These are phyloP conservation scores for Ceryle rudis DNA, from an alignment of 2,797 vertebrate genomes.

Conservation along the genomic window DNA sequence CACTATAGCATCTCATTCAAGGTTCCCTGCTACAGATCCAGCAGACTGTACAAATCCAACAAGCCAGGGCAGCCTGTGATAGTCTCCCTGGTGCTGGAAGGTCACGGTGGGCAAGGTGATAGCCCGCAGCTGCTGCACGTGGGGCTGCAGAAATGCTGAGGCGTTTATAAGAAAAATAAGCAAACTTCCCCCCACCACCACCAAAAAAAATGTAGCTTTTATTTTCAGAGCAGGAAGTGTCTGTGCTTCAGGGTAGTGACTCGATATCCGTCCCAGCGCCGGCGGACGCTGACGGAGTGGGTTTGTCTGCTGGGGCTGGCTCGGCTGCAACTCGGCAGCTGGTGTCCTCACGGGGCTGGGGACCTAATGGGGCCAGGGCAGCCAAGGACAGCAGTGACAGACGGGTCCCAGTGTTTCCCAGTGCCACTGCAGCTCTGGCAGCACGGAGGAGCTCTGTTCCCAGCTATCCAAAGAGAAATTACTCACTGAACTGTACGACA, in stretches of 20 bases:
- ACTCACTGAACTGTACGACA: accelerated
- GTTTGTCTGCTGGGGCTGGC: neutral
- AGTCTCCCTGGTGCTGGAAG: accelerated
- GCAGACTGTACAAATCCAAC: neutral
- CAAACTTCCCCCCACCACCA: neutral
- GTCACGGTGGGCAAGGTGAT: neutral
- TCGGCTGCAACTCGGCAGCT: accelerated
- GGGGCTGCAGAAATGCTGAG: neutral
- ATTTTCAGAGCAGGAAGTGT: neutral
- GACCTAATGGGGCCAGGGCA: neutral
- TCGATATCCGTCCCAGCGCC: accelerated
- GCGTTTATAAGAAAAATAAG: neutral
- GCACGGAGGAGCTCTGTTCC: neutral
- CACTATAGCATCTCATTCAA: neutral
- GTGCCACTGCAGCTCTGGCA: neutral
- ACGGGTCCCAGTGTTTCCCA: neutral
- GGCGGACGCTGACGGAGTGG: accelerated
- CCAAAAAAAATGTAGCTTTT: neutral
- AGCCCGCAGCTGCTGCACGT: neutral
- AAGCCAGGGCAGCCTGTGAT: accelerated
- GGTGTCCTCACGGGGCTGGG: neutral
- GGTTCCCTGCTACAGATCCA: neutral
- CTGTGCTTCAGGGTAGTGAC: neutral
- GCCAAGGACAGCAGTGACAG: neutral
- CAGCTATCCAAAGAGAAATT: neutral